Evolutionary conservation across 2,797 vertebrate species (phyloP).

Genomic region (Spondyliosoma cantharus): DNA sequence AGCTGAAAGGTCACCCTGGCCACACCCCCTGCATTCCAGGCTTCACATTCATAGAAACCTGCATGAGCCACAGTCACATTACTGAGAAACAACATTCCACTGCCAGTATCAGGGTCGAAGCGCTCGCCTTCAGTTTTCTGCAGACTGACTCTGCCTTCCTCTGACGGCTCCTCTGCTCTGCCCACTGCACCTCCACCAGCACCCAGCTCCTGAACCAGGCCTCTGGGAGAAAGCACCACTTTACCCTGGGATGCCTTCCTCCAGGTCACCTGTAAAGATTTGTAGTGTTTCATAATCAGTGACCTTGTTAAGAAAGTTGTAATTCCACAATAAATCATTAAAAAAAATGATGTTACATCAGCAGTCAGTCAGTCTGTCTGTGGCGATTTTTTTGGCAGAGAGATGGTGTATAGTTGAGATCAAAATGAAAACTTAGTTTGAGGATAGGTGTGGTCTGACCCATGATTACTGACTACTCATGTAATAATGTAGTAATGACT

Average conservation of each 20-base stretch:
- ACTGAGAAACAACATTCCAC: slow-evolving; percentile 91
- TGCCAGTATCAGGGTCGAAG: slow-evolving; percentile 88
- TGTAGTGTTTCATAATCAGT: background rate
- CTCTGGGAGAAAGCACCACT: slow-evolving; percentile 78
- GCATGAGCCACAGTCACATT: slow-evolving; percentile 91
- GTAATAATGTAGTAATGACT: too few relatives aligned
- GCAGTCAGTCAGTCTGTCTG: too few relatives aligned
- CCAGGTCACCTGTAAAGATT: slow-evolving; percentile 86
- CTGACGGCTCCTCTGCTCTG: slow-evolving; percentile 55
- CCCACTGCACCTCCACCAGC: slow-evolving; percentile 57
- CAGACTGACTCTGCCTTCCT: slow-evolving; percentile 64
- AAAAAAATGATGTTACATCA: background rate
- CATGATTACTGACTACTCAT: too few relatives aligned
- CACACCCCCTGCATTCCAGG: slow-evolving; percentile 90
- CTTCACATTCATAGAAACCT: slow-evolving; percentile 92
- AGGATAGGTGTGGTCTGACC: too few relatives aligned
- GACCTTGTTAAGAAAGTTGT: background rate
- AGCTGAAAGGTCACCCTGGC: slow-evolving; percentile 89
- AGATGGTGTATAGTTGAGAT: too few relatives aligned
- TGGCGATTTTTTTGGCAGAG: too few relatives aligned
- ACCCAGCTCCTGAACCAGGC: slow-evolving; percentile 81
- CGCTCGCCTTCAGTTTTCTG: slow-evolving; percentile 77
- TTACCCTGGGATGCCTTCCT: slow-evolving; percentile 87
- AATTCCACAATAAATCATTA: too few relatives aligned
- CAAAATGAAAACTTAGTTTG: too few relatives aligned